Evolutionary conservation across 2,888 invertebrate species (phyloP), one percentile per base, ranked within the genome.

Genomic region (Macaria notata): DNA sequence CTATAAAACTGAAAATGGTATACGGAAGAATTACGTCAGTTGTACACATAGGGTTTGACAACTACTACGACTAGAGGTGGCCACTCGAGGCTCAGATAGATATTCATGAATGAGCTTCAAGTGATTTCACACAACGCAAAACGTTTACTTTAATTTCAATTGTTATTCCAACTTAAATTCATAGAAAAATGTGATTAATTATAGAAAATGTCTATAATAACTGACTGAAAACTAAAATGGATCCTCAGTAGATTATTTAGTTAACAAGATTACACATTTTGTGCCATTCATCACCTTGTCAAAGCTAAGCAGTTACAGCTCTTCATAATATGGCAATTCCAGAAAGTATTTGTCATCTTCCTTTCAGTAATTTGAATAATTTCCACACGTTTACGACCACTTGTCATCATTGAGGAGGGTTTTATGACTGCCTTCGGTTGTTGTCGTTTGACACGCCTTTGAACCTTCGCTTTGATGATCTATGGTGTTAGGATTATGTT

Each of bases 391-490:
- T 65, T 63, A 65, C 57, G 65, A 61, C 9, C 62, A 48, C 39
- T 57, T 65, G 61, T 54, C 56, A 53, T 36, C 33, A 43, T 56
- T 63, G 55, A 59, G 54, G 49, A 49, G 56, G 59, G 55, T 61
- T 62, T 59, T 56, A 61, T 50, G 54, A 45, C 29, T 47, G 31
- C 52, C 38, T 42, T 47, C 47, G 33, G 39, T 59, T 54, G 46
- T 44, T 52, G 51, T 54, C 42, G 46, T 56, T 31, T 55, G 30
- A 52, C 49, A 53, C 31, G 39, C 46, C 30, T 9, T 45, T 39
- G 41, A 41, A 41, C 45, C n/a, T 42, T 8, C 30, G 3, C 39
- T 56, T 47, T n/a, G 30, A 19, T 47, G 47, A 54, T 43, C 41
- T 46, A 31, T 42, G 41, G 41, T 9, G n/a, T 45, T 7, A 9